These are phyloP conservation scores for Drosophila antonietae DNA, from an alignment of 2,888 invertebrate species.

Conservation along the genomic window DNA sequence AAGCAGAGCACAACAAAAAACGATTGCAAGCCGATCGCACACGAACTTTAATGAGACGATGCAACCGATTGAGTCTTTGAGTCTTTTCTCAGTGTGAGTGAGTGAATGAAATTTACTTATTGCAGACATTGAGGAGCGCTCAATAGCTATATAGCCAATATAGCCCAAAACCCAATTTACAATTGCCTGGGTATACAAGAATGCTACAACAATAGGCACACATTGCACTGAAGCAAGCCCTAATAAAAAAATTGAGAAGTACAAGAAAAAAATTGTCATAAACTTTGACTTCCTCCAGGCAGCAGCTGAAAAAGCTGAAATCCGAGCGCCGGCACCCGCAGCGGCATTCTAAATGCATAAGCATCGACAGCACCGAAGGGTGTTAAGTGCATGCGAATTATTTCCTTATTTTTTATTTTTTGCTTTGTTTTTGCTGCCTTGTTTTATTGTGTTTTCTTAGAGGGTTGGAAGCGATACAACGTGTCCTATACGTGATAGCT, in stretches of 20 bases:
- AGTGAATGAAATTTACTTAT: no score
- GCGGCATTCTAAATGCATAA: constrained; percentile 47
- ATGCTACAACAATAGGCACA: constrained; percentile 31
- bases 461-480: constrained; percentile 56
- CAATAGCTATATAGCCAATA: no score
- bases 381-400: constrained; percentile 63
- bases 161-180: no score
- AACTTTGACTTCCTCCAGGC: constrained; percentile 25
- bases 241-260: constrained; percentile 3
- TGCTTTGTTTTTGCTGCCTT: not conserved
- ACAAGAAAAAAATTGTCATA: constrained; percentile 30
- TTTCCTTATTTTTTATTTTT: constrained; percentile 24
- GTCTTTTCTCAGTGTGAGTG: no score
- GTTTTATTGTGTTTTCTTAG: constrained; percentile 9
- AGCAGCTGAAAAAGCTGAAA: constrained; percentile 55
- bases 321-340: constrained; percentile 17
- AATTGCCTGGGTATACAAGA: not conserved
- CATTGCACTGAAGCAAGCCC: constrained; percentile 21
- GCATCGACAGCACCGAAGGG: constrained; percentile 35
- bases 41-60: no score
- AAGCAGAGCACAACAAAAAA: no score
- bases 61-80: no score
- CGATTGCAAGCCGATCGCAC: no score
- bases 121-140: no score
- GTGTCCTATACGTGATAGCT: constrained; percentile 65